A percentile compares a stretch with the other conserved stretches of the same genome.
Conservation (phyloP, 2,797 vertebrate species). For the Ficedula albicollis region DNA sequence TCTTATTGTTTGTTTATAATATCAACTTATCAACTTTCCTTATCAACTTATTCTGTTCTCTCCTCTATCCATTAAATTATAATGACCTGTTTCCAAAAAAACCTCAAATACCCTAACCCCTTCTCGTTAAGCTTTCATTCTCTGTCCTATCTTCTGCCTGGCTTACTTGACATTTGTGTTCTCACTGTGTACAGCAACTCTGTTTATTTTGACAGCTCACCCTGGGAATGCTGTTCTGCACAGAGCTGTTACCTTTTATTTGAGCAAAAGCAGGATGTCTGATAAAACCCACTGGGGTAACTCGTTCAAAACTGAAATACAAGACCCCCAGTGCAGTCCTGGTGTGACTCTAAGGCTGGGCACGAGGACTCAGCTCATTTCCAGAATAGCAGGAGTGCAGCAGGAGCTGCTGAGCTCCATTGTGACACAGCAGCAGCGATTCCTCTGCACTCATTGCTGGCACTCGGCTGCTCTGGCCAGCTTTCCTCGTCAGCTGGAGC, state of each 20-base stretch:
- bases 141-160: background rate
- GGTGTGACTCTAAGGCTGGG: background rate
- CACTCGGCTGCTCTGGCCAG: background rate
- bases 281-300: background rate
- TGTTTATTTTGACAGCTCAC: background rate
- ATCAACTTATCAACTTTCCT: no score
- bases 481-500: constrained; percentile 70
- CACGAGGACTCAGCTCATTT: background rate
- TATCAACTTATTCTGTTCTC: background rate
- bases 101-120: rapidly evolving
- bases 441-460: background rate
- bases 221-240: background rate
- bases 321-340: background rate
- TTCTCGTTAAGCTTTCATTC: background rate
- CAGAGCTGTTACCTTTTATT: background rate
- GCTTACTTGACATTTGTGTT: background rate
- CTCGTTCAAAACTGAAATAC: background rate
- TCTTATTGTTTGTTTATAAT: background rate
- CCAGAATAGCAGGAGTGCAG: background rate
- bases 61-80: background rate
- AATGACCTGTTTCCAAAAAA: background rate
- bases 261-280: background rate
- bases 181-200: background rate
- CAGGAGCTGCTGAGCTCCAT: background rate
- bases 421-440: background rate